Percentiles rank a stretch among this genome's conserved stretches.
phyloP scores from a whole-genome alignment of 2,888 invertebrate species.

The Adineta ricciae region DNA sequence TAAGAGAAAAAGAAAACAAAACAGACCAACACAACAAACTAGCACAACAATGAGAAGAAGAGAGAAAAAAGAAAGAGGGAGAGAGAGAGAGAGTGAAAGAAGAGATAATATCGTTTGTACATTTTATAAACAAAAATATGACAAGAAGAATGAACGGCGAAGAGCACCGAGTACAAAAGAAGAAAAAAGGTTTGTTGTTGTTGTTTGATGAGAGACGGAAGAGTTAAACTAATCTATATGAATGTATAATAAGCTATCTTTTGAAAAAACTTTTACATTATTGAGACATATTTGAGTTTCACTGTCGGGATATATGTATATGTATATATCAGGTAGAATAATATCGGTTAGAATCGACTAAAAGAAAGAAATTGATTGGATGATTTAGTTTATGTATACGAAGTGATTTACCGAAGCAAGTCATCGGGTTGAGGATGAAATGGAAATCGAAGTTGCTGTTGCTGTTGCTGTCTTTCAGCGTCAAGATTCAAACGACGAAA shows the following conservation, averaged over 20 bases:
- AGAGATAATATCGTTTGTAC: background rate
- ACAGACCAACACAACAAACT: constrained; percentile 7
- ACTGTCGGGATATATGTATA: background rate
- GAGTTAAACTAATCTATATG: background rate
- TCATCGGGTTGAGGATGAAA: background rate
- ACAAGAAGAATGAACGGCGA: background rate
- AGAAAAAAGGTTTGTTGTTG: background rate
- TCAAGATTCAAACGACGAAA: constrained; percentile 8
- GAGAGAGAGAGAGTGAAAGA: no score
- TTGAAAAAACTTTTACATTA: background rate
- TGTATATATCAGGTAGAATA: no score
- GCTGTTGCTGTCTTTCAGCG: background rate
- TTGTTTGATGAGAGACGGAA: background rate
- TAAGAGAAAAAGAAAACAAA: background rate
- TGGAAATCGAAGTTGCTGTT: background rate
- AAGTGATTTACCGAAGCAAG: background rate
- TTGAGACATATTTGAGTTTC: background rate
- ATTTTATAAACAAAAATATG: constrained; percentile 2
- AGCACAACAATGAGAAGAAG: background rate
- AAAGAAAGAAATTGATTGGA: background rate
- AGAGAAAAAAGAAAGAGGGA: background rate
- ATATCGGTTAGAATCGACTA: background rate
- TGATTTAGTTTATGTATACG: background rate
- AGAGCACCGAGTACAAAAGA: background rate
- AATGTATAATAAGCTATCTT: background rate